These are phyloP conservation scores for Loriculus beryllinus DNA, from an alignment of 2,797 vertebrate species.

Conservation along the genomic window DNA sequence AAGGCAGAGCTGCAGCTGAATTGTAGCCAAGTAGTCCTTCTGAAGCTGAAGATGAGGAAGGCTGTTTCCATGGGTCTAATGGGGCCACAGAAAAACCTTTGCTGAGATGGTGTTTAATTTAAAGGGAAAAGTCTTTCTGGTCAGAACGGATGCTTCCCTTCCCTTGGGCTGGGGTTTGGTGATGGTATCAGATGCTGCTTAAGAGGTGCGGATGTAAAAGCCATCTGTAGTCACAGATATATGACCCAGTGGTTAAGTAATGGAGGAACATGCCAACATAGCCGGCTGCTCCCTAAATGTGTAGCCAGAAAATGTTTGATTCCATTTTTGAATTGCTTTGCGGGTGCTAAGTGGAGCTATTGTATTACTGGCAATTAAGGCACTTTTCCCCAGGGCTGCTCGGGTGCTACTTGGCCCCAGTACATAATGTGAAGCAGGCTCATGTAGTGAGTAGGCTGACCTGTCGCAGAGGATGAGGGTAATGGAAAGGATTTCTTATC, in stretches of 20 bases:
- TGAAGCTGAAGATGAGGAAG: neutral
- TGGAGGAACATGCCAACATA: slow-evolving; percentile 59
- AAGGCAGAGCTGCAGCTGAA: neutral
- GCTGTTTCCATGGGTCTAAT: neutral
- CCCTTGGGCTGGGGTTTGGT: neutral
- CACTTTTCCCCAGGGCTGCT: neutral
- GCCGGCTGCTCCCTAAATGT: slow-evolving; percentile 51
- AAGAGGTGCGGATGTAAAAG: slow-evolving; percentile 58
- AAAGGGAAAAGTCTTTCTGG: slow-evolving; percentile 40
- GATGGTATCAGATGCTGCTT: slow-evolving; percentile 74
- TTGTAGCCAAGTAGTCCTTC: neutral
- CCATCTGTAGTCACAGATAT: slow-evolving; percentile 75
- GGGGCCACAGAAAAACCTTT: neutral
- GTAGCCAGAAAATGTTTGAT: slow-evolving; percentile 69
- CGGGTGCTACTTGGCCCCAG: neutral
- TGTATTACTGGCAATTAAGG: slow-evolving; percentile 61
- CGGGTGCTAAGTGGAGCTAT: slow-evolving; percentile 64
- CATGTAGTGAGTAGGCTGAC: rapidly evolving
- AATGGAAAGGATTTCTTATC: neutral
- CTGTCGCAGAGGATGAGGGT: neutral
- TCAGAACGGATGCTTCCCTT: slow-evolving; percentile 6
- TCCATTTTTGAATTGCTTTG: slow-evolving; percentile 66
- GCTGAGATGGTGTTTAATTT: slow-evolving; percentile 25
- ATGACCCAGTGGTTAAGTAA: slow-evolving; percentile 71
- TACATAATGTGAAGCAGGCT: rapidly evolving